Evolutionary conservation across 2,888 invertebrate species (phyloP).

Genomic region (Geotrupes spiniger): DNA sequence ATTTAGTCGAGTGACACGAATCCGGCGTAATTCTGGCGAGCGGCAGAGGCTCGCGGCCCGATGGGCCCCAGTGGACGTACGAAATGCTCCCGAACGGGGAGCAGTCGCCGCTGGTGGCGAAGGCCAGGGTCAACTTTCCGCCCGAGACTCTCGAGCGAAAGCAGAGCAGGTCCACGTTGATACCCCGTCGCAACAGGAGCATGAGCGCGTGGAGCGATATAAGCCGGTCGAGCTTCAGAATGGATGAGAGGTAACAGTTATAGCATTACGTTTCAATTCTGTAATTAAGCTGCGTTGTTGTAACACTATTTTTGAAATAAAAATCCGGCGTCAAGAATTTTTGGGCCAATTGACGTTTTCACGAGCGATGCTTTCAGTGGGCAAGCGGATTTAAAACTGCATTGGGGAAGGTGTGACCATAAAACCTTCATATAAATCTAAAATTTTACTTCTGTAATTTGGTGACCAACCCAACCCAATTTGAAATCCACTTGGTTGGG

Average conservation of each 20-base stretch:
- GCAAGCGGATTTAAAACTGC: no score
- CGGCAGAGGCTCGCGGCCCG: conserved; percentile 37
- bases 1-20: neutral
- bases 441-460: no score
- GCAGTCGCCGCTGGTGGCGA: conserved; percentile 43
- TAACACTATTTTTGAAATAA: no score
- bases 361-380: no score
- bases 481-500: no score
- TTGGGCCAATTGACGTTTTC: no score
- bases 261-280: no score
- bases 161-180: conserved; percentile 47
- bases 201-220: conserved; percentile 89
- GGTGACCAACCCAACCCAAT: no score
- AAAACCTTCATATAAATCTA: no score
- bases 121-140: conserved; percentile 66
- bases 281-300: no score
- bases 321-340: no score
- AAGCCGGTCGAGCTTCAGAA: conserved; percentile 77
- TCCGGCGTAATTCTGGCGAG: conserved; percentile 27
- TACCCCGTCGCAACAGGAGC: conserved; percentile 58
- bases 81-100: conserved; percentile 49
- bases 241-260: conserved; percentile 66
- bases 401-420: no score
- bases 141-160: conserved; percentile 56
- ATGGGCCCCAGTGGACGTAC: conserved; percentile 46